These are phyloP conservation scores for Phymatocera aterrima DNA, from an alignment of 2,888 invertebrate species.

Conservation along the genomic window DNA sequence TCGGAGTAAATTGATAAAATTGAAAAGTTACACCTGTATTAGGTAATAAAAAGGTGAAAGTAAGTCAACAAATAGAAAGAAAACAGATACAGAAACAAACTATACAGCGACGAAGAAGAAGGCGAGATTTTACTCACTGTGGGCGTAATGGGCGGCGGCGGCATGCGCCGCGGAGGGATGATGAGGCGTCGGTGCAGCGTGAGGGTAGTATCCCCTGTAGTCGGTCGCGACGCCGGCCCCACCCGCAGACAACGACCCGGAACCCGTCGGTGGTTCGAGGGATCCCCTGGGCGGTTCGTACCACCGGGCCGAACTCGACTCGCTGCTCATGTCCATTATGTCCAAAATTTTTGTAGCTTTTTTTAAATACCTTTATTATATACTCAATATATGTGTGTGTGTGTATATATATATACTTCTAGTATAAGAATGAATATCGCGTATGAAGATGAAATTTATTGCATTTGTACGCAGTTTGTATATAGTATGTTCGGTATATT, in stretches of 20 bases:
- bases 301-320: slow-evolving; percentile 73
- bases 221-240: slow-evolving; percentile 64
- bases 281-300: slow-evolving; percentile 72
- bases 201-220: slow-evolving; percentile 72
- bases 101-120: slow-evolving; percentile 16
- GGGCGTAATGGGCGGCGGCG: slow-evolving; percentile 72
- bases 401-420: background rate
- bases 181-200: slow-evolving; percentile 71
- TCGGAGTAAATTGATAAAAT: too few species aligned
- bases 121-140: slow-evolving; percentile 66
- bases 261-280: slow-evolving; percentile 67
- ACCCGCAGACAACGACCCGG: slow-evolving; percentile 54
- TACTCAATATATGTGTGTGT: background rate
- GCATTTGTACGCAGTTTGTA: too few species aligned
- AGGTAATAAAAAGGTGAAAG: too few species aligned
- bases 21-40: too few species aligned
- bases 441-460: too few species aligned
- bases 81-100: slow-evolving; percentile 24
- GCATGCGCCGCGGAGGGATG: slow-evolving; percentile 71
- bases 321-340: slow-evolving; percentile 74
- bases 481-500: too few species aligned
- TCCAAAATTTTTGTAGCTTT: slow-evolving; percentile 63
- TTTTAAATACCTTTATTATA: slow-evolving; percentile 14
- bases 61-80: too few species aligned
- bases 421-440: too few species aligned